A percentile compares a stretch with the other conserved stretches of the same genome.
phyloP scores from a whole-genome alignment of 2,888 invertebrate species.

The Hydroisotoma schaefferi region DNA sequence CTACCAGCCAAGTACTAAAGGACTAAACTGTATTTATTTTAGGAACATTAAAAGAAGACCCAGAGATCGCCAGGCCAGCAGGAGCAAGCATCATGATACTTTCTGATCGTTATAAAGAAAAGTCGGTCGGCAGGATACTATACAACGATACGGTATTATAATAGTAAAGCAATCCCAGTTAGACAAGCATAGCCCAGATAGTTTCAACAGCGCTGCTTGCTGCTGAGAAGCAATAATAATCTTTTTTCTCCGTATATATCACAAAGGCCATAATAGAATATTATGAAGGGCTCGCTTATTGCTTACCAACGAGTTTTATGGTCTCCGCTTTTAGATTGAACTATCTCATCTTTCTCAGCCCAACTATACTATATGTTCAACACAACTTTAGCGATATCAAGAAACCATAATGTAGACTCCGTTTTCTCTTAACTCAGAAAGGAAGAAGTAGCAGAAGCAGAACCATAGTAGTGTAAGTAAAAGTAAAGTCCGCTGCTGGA shows the following conservation, averaged over 20 bases:
- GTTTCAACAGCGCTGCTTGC: neutral
- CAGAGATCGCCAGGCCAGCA: neutral
- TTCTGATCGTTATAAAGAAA: too few species aligned
- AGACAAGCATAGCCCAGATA: neutral
- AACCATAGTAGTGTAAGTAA: neutral
- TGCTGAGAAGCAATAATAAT: neutral
- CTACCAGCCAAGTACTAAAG: too few species aligned
- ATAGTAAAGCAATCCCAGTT: too few species aligned
- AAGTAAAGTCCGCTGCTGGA: neutral
- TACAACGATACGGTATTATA: too few species aligned
- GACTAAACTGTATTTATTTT: neutral
- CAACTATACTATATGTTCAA: neutral
- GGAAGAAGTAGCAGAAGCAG: neutral
- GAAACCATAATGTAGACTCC: too few species aligned
- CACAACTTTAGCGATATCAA: neutral
- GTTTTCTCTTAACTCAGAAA: too few species aligned
- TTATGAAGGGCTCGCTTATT: neutral
- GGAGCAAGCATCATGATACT: neutral
- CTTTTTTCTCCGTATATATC: neutral
- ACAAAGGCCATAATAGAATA: conserved; percentile 1
- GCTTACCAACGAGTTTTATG: neutral
- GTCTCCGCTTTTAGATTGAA: neutral
- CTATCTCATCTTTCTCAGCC: neutral
- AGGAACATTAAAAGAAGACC: neutral
- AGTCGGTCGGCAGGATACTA: too few species aligned